phyloP scores from a whole-genome alignment of 2,888 invertebrate species.

The Abscondita cerata region DNA sequence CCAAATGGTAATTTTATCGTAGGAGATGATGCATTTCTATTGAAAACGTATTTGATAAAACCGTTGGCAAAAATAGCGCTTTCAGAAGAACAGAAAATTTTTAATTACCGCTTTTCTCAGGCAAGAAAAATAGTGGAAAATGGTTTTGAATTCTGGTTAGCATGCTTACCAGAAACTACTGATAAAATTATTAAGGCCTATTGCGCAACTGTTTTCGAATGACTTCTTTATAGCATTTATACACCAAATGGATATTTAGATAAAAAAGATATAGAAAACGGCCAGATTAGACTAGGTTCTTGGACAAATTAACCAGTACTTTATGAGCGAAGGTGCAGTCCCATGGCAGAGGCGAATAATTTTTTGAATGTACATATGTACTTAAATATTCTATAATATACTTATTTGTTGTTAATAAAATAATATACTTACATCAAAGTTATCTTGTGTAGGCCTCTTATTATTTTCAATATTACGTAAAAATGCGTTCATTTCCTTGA shows the following conservation, averaged over 20 bases:
- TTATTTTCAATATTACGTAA: background rate
- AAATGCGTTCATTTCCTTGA: background rate
- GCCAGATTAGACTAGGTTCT: background rate
- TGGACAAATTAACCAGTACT: background rate
- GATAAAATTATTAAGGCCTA: background rate
- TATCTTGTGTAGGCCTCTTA: background rate
- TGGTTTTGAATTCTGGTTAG: background rate
- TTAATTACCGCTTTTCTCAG: background rate
- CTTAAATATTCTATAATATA: background rate
- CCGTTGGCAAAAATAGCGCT: slow-evolving; percentile 14
- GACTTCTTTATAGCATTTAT: background rate
- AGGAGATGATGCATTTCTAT: slow-evolving; percentile 2
- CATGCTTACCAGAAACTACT: background rate
- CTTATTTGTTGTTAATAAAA: background rate
- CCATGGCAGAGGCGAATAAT: background rate
- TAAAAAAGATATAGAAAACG: background rate
- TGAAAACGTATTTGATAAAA: background rate
- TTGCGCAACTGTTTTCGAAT: background rate
- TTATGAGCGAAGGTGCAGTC: background rate
- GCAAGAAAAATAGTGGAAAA: too few relatives aligned
- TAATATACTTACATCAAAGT: background rate
- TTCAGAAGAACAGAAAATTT: background rate
- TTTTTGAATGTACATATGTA: background rate
- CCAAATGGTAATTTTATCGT: background rate
- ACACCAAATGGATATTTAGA: background rate